Evolutionary conservation across 2,113 vertebrate genomes (phyloP).

Genomic region (Hyla sarda): DNA sequence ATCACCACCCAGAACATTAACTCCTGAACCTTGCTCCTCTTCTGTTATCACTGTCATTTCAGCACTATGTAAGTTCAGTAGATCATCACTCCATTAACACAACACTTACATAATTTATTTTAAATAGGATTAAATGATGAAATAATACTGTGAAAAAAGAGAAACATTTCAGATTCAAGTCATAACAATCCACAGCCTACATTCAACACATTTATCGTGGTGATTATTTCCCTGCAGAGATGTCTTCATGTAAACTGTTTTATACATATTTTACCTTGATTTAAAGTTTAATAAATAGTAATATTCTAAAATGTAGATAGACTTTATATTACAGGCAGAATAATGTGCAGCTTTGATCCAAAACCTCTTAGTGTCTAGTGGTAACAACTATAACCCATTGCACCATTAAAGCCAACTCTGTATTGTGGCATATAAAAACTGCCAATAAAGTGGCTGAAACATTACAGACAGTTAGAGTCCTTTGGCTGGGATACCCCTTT

Average conservation of each 20-base stretch:
- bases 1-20: constrained; percentile 48
- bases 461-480: no score
- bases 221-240: background rate
- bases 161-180: background rate
- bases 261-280: background rate
- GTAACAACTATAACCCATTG: no score
- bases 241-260: background rate
- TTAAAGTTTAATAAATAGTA: no score
- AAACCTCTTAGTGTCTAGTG: no score
- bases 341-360: no score
- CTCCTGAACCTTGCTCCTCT: background rate
- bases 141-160: background rate
- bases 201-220: background rate
- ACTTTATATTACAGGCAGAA: background rate
- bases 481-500: no score
- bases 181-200: background rate
- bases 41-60: constrained; percentile 8
- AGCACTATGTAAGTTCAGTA: background rate
- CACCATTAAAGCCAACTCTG: no score
- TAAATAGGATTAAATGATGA: background rate
- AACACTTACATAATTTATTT: background rate
- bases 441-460: no score
- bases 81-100: constrained; percentile 29
- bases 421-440: no score
- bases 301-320: background rate